phyloP scores from a whole-genome alignment of 2,888 invertebrate genomes.

The Linyphia triangularis region DNA sequence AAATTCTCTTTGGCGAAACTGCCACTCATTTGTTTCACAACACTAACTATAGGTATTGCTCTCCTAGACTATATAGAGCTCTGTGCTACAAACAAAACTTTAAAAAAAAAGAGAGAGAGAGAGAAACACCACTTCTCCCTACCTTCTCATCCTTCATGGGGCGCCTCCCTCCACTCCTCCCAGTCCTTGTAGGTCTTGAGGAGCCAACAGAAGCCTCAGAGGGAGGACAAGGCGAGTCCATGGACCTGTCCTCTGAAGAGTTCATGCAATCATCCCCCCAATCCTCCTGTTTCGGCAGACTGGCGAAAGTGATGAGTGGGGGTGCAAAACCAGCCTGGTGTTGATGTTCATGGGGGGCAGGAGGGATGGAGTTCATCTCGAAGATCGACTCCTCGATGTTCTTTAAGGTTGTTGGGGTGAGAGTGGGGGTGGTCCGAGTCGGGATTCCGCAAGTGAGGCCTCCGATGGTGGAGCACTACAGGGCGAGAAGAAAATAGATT shows the following conservation, averaged over 20 bases:
- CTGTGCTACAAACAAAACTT: neutral
- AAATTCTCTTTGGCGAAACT: too few relatives aligned
- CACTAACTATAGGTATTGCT: too few relatives aligned
- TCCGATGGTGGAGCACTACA: slow-evolving; percentile 62
- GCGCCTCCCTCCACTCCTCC: slow-evolving; percentile 90
- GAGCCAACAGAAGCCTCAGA: slow-evolving; percentile 54
- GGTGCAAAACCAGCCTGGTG: slow-evolving; percentile 97
- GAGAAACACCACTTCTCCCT: neutral
- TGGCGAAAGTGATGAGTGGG: slow-evolving; percentile 82
- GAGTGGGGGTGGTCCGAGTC: slow-evolving; percentile 93
- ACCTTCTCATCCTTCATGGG: slow-evolving; percentile 85
- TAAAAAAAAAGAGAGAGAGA: slow-evolving; percentile 24
- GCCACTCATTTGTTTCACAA: neutral
- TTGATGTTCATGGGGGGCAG: slow-evolving; percentile 82
- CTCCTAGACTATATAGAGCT: too few relatives aligned
- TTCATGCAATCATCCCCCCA: slow-evolving; percentile 72
- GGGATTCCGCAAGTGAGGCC: slow-evolving; percentile 81
- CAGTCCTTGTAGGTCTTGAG: slow-evolving; percentile 78
- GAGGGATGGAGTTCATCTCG: slow-evolving; percentile 87
- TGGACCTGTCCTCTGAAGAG: slow-evolving; percentile 65
- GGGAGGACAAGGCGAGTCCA: slow-evolving; percentile 58
- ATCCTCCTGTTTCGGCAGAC: slow-evolving; percentile 69
- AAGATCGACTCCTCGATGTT: slow-evolving; percentile 94
- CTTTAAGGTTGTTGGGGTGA: slow-evolving; percentile 95
- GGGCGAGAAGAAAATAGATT: neutral